Evolutionary conservation across 2,888 invertebrate genomes (phyloP), one percentile per base, ranked within the genome.

Genomic region (Drosophila pegasa): DNA sequence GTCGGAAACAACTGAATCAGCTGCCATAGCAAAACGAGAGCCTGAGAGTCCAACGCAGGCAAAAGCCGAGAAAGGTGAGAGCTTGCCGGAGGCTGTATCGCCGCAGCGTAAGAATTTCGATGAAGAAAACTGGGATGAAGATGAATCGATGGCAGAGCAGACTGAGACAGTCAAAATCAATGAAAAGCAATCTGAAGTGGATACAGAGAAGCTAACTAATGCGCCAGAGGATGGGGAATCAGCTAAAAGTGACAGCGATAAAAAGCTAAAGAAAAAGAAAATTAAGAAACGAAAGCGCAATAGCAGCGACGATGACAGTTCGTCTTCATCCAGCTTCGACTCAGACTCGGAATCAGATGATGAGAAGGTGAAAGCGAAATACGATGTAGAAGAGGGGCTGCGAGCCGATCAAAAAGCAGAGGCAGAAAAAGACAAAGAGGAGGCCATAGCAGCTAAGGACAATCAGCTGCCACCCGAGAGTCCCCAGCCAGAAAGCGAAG

Each of bases 311-410:
- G 76, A 89, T 29, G 88, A 91, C 58, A 89, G 87, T 10, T 90
- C 79, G 75, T 92, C 88, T 0, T 88, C 89, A 0, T 87, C 89
- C 0, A 85, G 79, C 50, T 91, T 89, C 4, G 87, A 88, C 37
- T 79, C 88, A 6, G 84, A 85, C 1, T 59, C 88, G 1, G 27
- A 91, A 56, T 81, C 89, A n/a, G 89, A 88, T 52, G 89, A 89
- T 35, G 87, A 89, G 93, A 78, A 93, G 92, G 80, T 93, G 89
- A 90, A 92, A 40, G 72, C 75, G 18, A 90, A 90, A 62, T 91
- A 90, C 61, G 90, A 90, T 59, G 82, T 91, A 20, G 90, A 76
- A 37, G 63, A 77, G 10, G 78, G 85, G 0, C 29, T 87, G 45
- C 66, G 70, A 47, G 67, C 65, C 29, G 88, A 89, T n/a, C 88